Evolutionary conservation across 2,797 vertebrate species (phyloP).

Genomic region (Loris lydekkerianus): DNA sequence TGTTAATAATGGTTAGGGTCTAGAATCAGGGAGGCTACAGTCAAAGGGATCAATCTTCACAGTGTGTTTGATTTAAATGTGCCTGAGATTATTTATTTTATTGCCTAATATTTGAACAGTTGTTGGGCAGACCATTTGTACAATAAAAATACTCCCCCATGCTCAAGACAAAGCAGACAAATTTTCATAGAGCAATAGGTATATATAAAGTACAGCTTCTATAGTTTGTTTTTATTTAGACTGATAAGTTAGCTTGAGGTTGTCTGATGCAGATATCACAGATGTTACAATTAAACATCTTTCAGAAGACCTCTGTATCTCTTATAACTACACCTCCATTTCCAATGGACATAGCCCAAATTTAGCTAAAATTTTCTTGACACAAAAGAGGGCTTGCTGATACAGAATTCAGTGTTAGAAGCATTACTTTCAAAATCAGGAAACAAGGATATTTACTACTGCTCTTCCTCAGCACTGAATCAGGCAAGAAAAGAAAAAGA

Average conservation of each 20-base stretch:
- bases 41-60: background rate
- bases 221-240: background rate
- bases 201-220: background rate
- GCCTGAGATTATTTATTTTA: conserved; percentile 59
- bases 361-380: conserved; percentile 45
- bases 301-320: background rate
- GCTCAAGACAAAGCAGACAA: background rate
- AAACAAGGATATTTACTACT: background rate
- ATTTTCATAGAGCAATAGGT: background rate
- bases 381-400: background rate
- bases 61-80: background rate
- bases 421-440: conserved; percentile 40
- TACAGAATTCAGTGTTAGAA: background rate
- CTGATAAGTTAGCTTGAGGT: conserved; percentile 2
- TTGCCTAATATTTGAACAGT: conserved; percentile 23
- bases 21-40: background rate
- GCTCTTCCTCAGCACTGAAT: background rate
- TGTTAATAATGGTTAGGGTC: background rate
- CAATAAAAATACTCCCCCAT: conserved; percentile 21
- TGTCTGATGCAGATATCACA: background rate
- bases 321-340: background rate
- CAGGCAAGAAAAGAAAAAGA: background rate
- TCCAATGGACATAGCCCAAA: background rate
- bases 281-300: background rate
- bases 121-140: background rate